Evolutionary conservation across 2,113 vertebrate genomes (phyloP).

Genomic region (Eleginops maclovinus): DNA sequence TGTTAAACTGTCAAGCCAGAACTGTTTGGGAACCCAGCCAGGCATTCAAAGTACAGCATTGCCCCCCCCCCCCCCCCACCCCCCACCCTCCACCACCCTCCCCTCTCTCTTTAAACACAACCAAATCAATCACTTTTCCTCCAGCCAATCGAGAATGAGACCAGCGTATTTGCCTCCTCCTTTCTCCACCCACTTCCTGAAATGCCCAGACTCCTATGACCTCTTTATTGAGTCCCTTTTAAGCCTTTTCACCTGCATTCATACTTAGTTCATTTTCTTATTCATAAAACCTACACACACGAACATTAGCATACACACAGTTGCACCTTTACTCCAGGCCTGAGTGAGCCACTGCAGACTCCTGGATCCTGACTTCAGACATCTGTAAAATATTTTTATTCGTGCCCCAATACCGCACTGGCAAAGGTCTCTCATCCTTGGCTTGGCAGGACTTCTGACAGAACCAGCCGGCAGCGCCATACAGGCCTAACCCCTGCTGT

Average conservation of each 20-base stretch:
- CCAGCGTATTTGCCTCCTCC: constrained; percentile 20
- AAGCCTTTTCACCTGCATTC: constrained; percentile 19
- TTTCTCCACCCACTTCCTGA: constrained; percentile 41
- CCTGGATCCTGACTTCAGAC: constrained; percentile 77
- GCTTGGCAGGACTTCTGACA: constrained; percentile 85
- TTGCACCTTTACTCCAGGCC: constrained; percentile 42
- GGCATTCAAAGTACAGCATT: constrained; percentile 64
- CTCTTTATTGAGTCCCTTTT: constrained; percentile 27
- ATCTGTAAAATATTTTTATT: constrained; percentile 85
- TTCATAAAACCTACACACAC: constrained; percentile 41
- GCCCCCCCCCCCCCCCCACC: constrained; percentile 11
- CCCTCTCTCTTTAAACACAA: constrained; percentile 35
- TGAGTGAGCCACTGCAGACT: constrained; percentile 52
- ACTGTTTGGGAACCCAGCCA: constrained; percentile 72
- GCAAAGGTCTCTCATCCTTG: constrained; percentile 81
- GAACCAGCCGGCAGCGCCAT: constrained; percentile 76
- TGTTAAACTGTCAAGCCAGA: constrained; percentile 82
- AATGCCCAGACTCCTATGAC: constrained; percentile 13
- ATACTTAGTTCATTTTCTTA: constrained; percentile 34
- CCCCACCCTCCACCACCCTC: constrained; percentile 11
- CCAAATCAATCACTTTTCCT: constrained; percentile 46
- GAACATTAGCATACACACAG: constrained; percentile 28
- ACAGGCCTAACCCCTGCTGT: constrained; percentile 73
- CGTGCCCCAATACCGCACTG: constrained; percentile 78
- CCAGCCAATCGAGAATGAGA: constrained; percentile 45